Evolutionary conservation across 2,888 invertebrate genomes (phyloP), one percentile per base, ranked within the genome.

Genomic region (Nasonia oneida): DNA sequence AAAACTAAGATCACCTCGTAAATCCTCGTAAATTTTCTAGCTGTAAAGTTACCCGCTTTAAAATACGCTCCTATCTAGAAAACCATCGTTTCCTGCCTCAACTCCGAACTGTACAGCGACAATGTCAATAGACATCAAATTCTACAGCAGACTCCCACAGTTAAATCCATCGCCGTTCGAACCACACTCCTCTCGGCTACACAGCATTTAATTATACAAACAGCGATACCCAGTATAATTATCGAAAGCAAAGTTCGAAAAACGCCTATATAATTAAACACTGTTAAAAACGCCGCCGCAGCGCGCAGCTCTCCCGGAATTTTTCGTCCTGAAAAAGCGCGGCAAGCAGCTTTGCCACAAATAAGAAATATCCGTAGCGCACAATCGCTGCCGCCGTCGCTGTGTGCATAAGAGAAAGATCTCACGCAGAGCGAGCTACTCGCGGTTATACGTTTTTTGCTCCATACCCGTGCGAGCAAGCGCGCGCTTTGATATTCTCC

Each of bases 361-460:
- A 86, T 78, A 81, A 81, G 78, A 84, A 81, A 81, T 81, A 85
- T 83, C 79, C 6, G n/a, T 39, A 12, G n/a, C n/a, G 39, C 42
- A 73, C 61, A 73, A 18, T 47, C 33, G 73, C 53, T 2, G 39
- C 6, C 5, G 79, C 29, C 64, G 50, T 33, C 33, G 29, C 10
- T 15, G 33, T 33, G 57, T 42, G 23, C n/a, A 53, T n/a, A 53
- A 29, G 71, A 77, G 71, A 71, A 71, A 70, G 71, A 77, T 82
- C 82, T 82, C 82, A 82, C 82, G 82, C 74, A 50, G 37, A 57
- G 47, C 81, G 12, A 18, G 39, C 73, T 57, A 57, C 18, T 18
- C 18, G 57, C 71, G 73, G 61, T 57, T 81, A 39, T 61, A 81
- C 39, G n/a, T 64, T 84, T 79, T 64, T 79, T 84, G 80, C 74